A percentile compares a stretch with the other conserved stretches of the same genome.
phyloP scores from a whole-genome alignment of 2,113 vertebrate genomes.

The Brachirus orientalis region DNA sequence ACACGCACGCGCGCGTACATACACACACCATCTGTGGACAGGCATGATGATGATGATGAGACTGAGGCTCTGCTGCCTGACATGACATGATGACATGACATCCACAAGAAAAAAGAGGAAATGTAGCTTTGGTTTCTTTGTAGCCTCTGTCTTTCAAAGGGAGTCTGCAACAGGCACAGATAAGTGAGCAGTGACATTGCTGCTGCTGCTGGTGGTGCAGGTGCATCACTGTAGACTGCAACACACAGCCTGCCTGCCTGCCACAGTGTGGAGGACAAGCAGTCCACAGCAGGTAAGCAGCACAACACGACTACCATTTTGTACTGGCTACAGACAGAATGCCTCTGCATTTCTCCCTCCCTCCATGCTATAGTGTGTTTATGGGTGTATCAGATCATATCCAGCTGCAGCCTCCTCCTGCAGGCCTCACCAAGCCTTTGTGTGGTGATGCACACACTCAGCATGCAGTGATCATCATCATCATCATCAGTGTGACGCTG shows the following conservation, averaged over 20 bases:
- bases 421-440: constrained; percentile 47
- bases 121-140: constrained; percentile 45
- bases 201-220: constrained; percentile 8
- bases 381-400: too few species aligned
- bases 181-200: background rate
- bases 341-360: too few species aligned
- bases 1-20: background rate
- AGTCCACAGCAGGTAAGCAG: constrained; percentile 73
- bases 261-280: constrained; percentile 66
- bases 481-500: constrained; percentile 4
- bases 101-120: constrained; percentile 78
- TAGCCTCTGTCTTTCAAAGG: constrained; percentile 32
- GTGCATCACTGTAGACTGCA: constrained; percentile 57
- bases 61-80: background rate
- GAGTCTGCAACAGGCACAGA: constrained; percentile 52
- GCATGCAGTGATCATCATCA: background rate
- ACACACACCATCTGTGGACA: background rate
- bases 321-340: background rate
- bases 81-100: constrained; percentile 68
- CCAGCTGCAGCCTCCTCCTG: constrained; percentile 1
- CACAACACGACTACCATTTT: constrained; percentile 39
- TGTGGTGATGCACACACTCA: constrained; percentile 10
- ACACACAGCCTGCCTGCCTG: constrained; percentile 65
- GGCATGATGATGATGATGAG: background rate
- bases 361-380: too few species aligned